These are phyloP conservation scores for Heptranchias perlo DNA, from an alignment of 2,113 vertebrate species.

Conservation along the genomic window DNA sequence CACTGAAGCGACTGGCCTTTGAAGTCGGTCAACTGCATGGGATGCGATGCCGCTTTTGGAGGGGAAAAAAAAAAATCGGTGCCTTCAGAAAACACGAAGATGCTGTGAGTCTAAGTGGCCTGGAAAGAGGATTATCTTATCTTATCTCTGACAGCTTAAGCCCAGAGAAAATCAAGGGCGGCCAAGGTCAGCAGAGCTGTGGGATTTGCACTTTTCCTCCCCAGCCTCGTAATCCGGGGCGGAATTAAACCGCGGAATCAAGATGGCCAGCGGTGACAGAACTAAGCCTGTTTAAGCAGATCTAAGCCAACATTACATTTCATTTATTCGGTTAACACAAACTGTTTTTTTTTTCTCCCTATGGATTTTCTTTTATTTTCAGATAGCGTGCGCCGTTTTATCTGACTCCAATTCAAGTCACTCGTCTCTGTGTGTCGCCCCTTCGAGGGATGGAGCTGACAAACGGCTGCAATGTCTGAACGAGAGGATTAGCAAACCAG, in stretches of 20 bases:
- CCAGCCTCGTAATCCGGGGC: neutral
- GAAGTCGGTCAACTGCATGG: neutral
- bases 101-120: neutral
- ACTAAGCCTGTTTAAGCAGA: conserved; percentile 22
- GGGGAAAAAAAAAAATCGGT: neutral
- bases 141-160: conserved; percentile 33
- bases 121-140: conserved; percentile 27
- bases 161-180: conserved; percentile 11
- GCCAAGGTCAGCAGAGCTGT: neutral
- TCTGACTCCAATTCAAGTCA: no score
- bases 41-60: no score
- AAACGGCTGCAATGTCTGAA: neutral
- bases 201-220: neutral
- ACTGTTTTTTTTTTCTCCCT: neutral
- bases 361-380: neutral
- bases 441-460: neutral
- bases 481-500: neutral
- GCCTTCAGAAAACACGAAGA: neutral
- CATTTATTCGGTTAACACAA: neutral
- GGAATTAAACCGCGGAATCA: conserved; percentile 16
- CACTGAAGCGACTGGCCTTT: neutral
- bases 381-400: neutral
- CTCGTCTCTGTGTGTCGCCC: no score
- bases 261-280: conserved; percentile 18
- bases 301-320: neutral